These are phyloP conservation scores for Leucophenga varia DNA, from an alignment of 1,140 invertebrate genomes.

Conservation along the genomic window DNA sequence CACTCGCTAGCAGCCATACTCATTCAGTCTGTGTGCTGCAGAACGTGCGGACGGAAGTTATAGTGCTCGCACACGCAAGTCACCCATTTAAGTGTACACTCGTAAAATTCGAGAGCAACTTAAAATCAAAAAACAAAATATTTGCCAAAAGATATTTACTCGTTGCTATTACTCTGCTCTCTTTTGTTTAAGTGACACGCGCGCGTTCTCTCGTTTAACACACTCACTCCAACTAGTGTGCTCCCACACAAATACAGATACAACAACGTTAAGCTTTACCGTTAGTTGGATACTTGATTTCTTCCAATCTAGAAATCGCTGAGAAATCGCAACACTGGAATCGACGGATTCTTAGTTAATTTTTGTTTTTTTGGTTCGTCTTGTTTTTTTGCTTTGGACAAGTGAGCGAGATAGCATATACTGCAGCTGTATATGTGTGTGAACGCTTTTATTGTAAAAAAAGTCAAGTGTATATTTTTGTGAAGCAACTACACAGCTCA, in stretches of 20 bases:
- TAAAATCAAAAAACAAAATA: too few species aligned
- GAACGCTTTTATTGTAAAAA: too few species aligned
- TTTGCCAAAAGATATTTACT: too few species aligned
- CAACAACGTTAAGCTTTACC: conserved; percentile 21
- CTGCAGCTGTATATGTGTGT: background rate
- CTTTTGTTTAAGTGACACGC: background rate
- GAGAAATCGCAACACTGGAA: conserved; percentile 45
- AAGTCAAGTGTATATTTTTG: conserved; percentile 28
- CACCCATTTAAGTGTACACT: too few species aligned
- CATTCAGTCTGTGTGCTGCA: conserved; percentile 25
- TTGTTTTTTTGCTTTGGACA: conserved; percentile 20
- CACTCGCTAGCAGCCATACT: conserved; percentile 1
- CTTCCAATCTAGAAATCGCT: conserved; percentile 42
- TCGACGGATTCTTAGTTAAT: conserved; percentile 21
- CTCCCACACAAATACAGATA: conserved; percentile 13
- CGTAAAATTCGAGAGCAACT: too few species aligned
- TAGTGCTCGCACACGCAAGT: conserved; percentile 9
- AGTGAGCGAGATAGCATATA: conserved; percentile 9
- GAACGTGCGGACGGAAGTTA: conserved; percentile 29
- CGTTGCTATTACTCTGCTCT: too few species aligned
- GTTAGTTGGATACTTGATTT: conserved; percentile 36
- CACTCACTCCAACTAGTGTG: conserved; percentile 4
- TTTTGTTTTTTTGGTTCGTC: too few species aligned
- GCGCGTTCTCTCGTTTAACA: background rate
- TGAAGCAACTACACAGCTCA: conserved; percentile 4